Evolutionary conservation across 1,140 invertebrate genomes (phyloP).

Genomic region (Apis florea): DNA sequence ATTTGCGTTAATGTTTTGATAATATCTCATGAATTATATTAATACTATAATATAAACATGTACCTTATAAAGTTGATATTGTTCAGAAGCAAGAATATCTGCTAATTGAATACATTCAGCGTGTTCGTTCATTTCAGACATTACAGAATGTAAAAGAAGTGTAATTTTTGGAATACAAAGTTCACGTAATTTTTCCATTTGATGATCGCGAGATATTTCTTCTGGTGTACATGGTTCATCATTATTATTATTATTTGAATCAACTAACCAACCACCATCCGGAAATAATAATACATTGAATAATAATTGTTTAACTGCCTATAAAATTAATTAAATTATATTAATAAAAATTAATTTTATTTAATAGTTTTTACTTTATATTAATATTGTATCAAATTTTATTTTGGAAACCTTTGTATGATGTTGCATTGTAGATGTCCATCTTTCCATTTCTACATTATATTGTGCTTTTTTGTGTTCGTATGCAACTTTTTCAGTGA

Average conservation of each 20-base stretch:
- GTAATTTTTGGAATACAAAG: conserved; percentile 92
- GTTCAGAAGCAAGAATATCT: conserved; percentile 89
- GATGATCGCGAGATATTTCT: conserved; percentile 81
- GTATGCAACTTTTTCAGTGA: conserved; percentile 93
- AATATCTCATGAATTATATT: too few species aligned
- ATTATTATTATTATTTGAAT: conserved; percentile 81
- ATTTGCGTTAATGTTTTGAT: too few species aligned
- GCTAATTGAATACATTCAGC: conserved; percentile 89
- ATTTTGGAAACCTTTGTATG: conserved; percentile 82
- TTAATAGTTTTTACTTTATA: not conserved
- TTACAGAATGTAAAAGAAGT: conserved; percentile 89
- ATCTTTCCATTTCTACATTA: conserved; percentile 87
- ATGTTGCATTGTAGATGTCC: conserved; percentile 85
- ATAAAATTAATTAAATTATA: conserved; percentile 52
- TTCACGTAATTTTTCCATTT: conserved; percentile 88
- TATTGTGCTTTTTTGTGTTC: conserved; percentile 91
- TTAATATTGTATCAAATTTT: not conserved
- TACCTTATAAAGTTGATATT: conserved; percentile 88
- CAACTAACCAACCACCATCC: conserved; percentile 93
- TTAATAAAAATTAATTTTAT: not conserved
- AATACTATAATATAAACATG: conserved; percentile 17
- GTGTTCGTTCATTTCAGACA: conserved; percentile 88
- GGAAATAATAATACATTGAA: conserved; percentile 95
- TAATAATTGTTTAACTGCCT: conserved; percentile 88
- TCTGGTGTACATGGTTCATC: conserved; percentile 75